Percentiles rank a stretch among this genome's conserved stretches.
phyloP scores from a whole-genome alignment of 2,113 vertebrate genomes.

The Phodopus roborovskii region DNA sequence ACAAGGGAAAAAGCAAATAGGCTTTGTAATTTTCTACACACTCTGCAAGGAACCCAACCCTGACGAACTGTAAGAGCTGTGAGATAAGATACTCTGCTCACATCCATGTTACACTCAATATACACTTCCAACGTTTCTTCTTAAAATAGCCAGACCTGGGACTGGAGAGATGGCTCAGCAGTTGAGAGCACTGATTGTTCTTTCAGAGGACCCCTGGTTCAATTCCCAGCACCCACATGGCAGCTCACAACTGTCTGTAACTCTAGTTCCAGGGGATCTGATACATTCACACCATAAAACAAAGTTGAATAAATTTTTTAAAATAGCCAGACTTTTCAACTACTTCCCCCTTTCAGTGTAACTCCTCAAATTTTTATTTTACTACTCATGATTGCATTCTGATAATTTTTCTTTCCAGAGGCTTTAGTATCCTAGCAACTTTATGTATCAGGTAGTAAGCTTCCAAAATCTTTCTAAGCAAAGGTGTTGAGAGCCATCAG shows the following conservation, averaged over 20 bases:
- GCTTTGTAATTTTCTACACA: neutral
- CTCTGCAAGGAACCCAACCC: neutral
- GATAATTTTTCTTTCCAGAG: neutral
- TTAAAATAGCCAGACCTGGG: neutral
- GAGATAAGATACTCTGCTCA: neutral
- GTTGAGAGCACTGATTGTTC: no score
- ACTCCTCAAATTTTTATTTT: neutral
- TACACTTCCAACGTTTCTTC: neutral
- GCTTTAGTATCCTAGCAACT: neutral
- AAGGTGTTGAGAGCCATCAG: neutral
- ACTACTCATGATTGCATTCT: neutral
- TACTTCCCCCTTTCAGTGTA: neutral
- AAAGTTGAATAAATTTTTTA: neutral
- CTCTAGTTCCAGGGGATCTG: no score
- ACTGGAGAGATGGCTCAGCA: no score
- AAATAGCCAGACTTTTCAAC: neutral
- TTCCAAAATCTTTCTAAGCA: neutral
- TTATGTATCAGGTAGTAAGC: neutral
- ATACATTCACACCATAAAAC: no score
- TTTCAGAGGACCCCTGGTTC: no score
- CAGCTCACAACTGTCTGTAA: no score
- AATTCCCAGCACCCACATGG: no score
- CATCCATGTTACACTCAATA: neutral
- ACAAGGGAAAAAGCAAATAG: neutral
- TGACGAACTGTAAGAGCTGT: neutral